Base-by-base conservation (phyloP, 2,888 invertebrate species). In the Platynereis dumerilii region DNA sequence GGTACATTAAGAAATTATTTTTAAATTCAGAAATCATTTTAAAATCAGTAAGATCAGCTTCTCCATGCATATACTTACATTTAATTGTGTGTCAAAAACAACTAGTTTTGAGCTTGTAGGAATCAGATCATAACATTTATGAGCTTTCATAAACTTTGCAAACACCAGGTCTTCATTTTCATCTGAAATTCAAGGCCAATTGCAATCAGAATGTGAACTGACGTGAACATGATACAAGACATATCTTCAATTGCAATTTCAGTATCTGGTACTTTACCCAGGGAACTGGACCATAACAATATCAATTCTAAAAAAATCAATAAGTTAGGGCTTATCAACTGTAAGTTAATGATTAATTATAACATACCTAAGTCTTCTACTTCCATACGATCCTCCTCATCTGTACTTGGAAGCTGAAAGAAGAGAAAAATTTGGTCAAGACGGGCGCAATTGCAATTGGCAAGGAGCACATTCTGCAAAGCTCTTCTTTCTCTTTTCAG, bases 61-160 rank as follows among this genome's bases (percentile, higher is more conserved):
- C 12, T 34, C 34, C n/a, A n/a, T n/a, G n/a, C n/a, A n/a, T 39
- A 26, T 28, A 80, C 81, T 82, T 76, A 85, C 85, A 75, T 96
- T 91, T 69, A 99, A 89, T 85, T 96, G 94, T 55, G 98, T 99
- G 87, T 99, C 99, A 86, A 99, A 99, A 69, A 99, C 96, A 74
- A 99, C 98, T 84, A 99, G 88, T 87, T 99, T 99, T 75, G 97
- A 96, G 80, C 97, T 97, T 68, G 96, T 97, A 69, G 99, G 99
- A 84, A 99, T 97, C 86, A 99, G 90, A 88, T 99, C 99, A 87
- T 99, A 99, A 86, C 98, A 98, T 87, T 96, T 96, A 89, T 99
- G 98, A 86, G 96, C 97, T 86, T 95, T 94, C 91, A 99, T 98
- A 89, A 99, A 99, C 86, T 96, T 96, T 78, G 95, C 94, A 87